Conservation (phyloP, 2,888 invertebrate species). For the Sceliomorpha sp. region DNA sequence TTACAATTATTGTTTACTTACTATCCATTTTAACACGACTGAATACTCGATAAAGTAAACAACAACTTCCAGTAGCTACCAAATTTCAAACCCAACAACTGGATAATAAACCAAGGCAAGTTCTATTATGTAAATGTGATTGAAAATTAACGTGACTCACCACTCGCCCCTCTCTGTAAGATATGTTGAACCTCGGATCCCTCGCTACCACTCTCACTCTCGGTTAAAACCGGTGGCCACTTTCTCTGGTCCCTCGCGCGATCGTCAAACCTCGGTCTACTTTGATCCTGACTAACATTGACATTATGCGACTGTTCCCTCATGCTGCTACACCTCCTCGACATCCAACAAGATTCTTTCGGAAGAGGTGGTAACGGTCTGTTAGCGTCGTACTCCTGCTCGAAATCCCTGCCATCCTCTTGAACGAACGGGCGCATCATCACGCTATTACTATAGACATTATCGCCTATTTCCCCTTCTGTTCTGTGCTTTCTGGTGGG, state of each 20-base stretch:
- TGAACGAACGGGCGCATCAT: conserved; percentile 14
- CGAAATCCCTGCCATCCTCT: conserved; percentile 35
- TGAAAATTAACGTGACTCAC: conserved; percentile 60
- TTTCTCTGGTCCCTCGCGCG: conserved; percentile 59
- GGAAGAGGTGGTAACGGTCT: conserved; percentile 80
- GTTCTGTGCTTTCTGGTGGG: conserved; percentile 70
- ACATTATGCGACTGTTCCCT: conserved; percentile 43
- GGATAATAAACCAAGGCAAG: not conserved
- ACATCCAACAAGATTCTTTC: conserved; percentile 53
- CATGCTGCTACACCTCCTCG: conserved; percentile 56
- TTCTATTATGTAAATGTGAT: not conserved
- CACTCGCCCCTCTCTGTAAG: conserved; percentile 77
- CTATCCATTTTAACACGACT: too few species aligned
- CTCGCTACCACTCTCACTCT: conserved; percentile 87
- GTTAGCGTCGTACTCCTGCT: conserved; percentile 73
- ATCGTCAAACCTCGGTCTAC: conserved; percentile 35
- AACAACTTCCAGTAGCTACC: too few species aligned
- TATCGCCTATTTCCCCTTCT: conserved; percentile 62
- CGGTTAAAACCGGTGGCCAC: conserved; percentile 70
- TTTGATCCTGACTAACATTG: conserved; percentile 5
- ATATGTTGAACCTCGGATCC: conserved; percentile 87
- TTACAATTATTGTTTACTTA: too few species aligned
- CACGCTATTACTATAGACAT: conserved; percentile 45
- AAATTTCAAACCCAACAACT: too few species aligned
- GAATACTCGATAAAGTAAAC: too few species aligned